These are phyloP conservation scores for Stenoptilia bipunctidactyla DNA, from an alignment of 2,888 invertebrate species.

Conservation along the genomic window DNA sequence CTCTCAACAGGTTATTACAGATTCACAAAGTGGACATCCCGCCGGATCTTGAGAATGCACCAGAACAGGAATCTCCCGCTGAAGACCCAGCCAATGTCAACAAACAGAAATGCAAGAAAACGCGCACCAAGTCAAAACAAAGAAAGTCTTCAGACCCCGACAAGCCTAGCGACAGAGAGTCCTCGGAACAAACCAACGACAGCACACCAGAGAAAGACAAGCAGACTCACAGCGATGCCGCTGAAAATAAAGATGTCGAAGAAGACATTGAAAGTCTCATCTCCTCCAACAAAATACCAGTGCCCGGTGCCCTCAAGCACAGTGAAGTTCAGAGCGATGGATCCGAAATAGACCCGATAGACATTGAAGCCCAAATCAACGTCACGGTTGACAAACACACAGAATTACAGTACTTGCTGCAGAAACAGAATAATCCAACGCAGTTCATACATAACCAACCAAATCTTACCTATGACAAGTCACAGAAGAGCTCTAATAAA, in stretches of 20 bases:
- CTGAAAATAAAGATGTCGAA: constrained; percentile 28
- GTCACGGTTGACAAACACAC: constrained; percentile 57
- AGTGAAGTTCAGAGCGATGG: constrained; percentile 35
- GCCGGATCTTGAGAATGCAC: constrained; percentile 45
- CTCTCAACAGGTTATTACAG: constrained; percentile 76
- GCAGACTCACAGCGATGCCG: constrained; percentile 4
- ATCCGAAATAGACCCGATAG: constrained; percentile 38
- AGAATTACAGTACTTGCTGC: constrained; percentile 54
- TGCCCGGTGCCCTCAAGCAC: constrained; percentile 39
- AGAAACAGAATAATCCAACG: constrained; percentile 62
- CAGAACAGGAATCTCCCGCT: constrained; percentile 40
- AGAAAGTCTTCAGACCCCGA: constrained; percentile 48
- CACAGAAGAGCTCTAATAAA: constrained; percentile 48
- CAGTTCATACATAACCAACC: constrained; percentile 47
- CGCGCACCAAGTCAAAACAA: constrained; percentile 48
- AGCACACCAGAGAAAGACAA: constrained; percentile 40
- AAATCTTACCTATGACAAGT: constrained; percentile 28
- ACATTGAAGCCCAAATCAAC: constrained; percentile 33
- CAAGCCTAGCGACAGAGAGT: constrained; percentile 38
- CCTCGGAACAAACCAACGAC: constrained; percentile 42
- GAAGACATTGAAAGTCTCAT: constrained; percentile 66
- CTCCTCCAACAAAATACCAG: constrained; percentile 60
- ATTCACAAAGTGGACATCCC: constrained; percentile 78
- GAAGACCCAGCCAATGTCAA: constrained; percentile 32
- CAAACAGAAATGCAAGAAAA: constrained; percentile 47